Conservation (phyloP, 2,113 vertebrate genomes). For the Pholis gunnellus region DNA sequence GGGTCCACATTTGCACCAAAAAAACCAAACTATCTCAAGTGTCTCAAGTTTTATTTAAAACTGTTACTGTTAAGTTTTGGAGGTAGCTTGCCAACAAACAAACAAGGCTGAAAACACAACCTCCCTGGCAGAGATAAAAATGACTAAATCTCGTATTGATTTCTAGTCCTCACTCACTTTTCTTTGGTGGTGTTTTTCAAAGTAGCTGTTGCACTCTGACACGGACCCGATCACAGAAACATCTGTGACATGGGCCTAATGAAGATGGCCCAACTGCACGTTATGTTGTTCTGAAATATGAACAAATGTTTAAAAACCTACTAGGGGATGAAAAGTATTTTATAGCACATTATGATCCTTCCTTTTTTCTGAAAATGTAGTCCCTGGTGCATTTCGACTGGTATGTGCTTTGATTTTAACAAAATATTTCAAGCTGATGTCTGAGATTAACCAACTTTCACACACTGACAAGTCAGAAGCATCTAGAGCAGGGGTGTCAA, state of each 20-base stretch:
- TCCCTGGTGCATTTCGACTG: neutral
- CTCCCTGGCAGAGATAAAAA: slow-evolving; percentile 21
- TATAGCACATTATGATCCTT: neutral
- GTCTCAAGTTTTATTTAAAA: slow-evolving; percentile 9
- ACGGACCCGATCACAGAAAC: too few species aligned
- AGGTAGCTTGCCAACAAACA: slow-evolving; percentile 24
- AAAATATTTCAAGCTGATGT: slow-evolving; percentile 12
- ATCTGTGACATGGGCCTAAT: neutral
- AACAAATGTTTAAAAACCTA: neutral
- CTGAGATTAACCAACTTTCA: neutral
- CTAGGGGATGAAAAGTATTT: neutral
- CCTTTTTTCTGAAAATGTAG: neutral
- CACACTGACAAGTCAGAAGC: slow-evolving; percentile 16
- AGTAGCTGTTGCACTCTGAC: slow-evolving; percentile 13
- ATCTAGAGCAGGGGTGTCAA: too few species aligned
- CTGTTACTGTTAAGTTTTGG: too few species aligned
- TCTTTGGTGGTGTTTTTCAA: slow-evolving; percentile 3
- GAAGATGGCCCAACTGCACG: neutral
- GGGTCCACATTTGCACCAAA: slow-evolving; percentile 11
- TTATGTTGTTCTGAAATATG: neutral
- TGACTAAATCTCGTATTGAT: slow-evolving; percentile 22
- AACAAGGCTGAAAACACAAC: slow-evolving; percentile 2
- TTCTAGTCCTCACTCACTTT: slow-evolving; percentile 20
- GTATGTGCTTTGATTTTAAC: slow-evolving; percentile 32
- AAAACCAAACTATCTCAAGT: neutral